These are phyloP conservation scores for Heterodera filipjevi DNA, from an alignment of 2,888 invertebrate species.

Conservation along the genomic window DNA sequence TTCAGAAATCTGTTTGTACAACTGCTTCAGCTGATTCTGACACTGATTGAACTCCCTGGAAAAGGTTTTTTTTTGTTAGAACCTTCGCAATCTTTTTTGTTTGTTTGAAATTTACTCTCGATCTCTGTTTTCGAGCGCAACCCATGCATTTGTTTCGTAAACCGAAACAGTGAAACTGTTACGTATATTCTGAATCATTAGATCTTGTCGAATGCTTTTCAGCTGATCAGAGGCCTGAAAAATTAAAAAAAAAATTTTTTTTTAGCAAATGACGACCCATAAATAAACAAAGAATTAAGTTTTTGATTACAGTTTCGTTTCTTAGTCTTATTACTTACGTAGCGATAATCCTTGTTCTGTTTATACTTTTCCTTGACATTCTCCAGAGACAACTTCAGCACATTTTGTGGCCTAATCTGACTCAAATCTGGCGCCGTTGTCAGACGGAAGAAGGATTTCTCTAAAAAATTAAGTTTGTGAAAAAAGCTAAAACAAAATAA, in stretches of 20 bases:
- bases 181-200: constrained; percentile 94
- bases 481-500: not conserved
- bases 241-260: not conserved
- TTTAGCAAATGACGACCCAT: not conserved
- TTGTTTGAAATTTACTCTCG: constrained; percentile 75
- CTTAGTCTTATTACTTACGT: too few species aligned
- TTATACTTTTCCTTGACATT: constrained; percentile 91
- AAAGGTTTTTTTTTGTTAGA: too few species aligned
- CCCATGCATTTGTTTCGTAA: constrained; percentile 96
- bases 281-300: too few species aligned
- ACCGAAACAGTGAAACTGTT: constrained; percentile 94
- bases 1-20: constrained; percentile 72
- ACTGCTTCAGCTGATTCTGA: constrained; percentile 93
- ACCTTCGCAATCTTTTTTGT: too few species aligned
- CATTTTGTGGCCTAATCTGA: constrained; percentile 82
- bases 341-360: constrained; percentile 84
- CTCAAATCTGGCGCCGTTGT: constrained; percentile 88
- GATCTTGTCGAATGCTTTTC: constrained; percentile 95
- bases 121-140: constrained; percentile 93
- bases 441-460: constrained; percentile 91
- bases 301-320: too few species aligned
- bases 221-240: constrained; percentile 89
- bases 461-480: constrained; percentile 65
- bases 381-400: constrained; percentile 81
- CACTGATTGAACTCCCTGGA: constrained; percentile 95